A percentile compares a stretch with the other conserved stretches of the same genome.
phyloP scores from a whole-genome alignment of 2,888 invertebrate species.

The Julus scandinavius region DNA sequence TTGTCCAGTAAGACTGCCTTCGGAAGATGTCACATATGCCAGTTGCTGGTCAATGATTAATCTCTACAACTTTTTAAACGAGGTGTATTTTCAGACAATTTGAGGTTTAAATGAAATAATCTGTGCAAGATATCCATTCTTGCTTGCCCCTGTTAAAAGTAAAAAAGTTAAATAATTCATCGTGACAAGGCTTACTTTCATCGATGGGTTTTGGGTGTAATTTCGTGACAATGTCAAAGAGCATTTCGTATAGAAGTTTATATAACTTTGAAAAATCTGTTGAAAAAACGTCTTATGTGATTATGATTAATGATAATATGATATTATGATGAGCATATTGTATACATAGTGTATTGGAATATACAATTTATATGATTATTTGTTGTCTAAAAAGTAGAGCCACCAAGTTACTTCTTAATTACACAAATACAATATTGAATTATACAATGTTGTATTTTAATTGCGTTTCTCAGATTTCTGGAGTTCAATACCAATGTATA shows the following conservation, averaged over 20 bases:
- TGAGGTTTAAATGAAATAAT: conserved; percentile 35
- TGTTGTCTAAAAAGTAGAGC: too few relatives aligned
- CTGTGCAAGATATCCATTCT: neutral
- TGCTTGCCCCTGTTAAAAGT: neutral
- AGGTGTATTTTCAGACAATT: conserved; percentile 20
- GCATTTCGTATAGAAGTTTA: neutral
- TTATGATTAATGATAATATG: too few relatives aligned
- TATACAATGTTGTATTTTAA: too few relatives aligned
- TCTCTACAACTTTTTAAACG: conserved; percentile 27
- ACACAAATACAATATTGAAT: too few relatives aligned
- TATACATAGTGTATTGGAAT: too few relatives aligned
- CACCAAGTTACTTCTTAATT: too few relatives aligned
- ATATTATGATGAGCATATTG: too few relatives aligned
- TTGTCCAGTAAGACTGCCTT: neutral
- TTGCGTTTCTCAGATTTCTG: too few relatives aligned
- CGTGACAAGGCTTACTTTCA: neutral
- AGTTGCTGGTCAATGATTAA: conserved; percentile 8
- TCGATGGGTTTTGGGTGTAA: neutral
- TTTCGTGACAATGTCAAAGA: neutral
- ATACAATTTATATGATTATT: too few relatives aligned
- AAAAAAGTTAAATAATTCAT: neutral
- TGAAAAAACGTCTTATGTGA: too few relatives aligned
- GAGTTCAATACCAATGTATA: too few relatives aligned
- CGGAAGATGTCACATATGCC: conserved; percentile 37
- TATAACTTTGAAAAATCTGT: neutral